phyloP scores from a whole-genome alignment of 2,797 vertebrate species.

The Molossus molossus region DNA sequence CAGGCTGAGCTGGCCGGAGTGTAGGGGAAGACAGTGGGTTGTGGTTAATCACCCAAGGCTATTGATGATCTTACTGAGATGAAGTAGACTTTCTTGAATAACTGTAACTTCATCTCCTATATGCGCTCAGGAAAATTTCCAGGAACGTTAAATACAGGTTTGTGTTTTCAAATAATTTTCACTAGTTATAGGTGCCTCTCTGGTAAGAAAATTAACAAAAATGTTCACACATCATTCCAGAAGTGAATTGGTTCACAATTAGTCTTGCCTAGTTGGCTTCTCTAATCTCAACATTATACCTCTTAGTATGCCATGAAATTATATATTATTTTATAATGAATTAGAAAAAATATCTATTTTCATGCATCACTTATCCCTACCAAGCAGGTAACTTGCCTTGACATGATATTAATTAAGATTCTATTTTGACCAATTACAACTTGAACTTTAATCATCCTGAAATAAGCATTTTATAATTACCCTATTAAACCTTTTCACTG shows the following conservation, averaged over 20 bases:
- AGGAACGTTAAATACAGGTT: not conserved
- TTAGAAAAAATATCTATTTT: not conserved
- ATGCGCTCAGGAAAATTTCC: not conserved
- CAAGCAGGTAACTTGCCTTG: conserved; percentile 21
- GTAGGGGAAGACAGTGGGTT: not conserved
- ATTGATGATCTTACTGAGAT: not conserved
- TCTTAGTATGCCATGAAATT: not conserved
- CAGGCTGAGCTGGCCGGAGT: not conserved
- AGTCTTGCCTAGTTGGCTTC: not conserved
- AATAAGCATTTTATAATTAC: conserved; percentile 7
- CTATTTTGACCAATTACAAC: not conserved
- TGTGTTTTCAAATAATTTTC: not conserved
- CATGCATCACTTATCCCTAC: not conserved
- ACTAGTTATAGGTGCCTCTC: not conserved
- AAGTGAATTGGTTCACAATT: not conserved
- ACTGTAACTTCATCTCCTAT: not conserved
- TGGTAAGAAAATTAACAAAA: not conserved
- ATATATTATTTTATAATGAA: not conserved
- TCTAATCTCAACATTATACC: not conserved
- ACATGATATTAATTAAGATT: conserved; percentile 3
- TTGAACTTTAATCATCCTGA: not conserved
- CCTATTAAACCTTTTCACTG: not conserved
- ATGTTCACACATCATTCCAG: not conserved
- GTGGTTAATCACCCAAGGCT: not conserved
- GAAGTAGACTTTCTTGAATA: not conserved